phyloP scores from a whole-genome alignment of 2,888 invertebrate species.

The Drosophila affinis region DNA sequence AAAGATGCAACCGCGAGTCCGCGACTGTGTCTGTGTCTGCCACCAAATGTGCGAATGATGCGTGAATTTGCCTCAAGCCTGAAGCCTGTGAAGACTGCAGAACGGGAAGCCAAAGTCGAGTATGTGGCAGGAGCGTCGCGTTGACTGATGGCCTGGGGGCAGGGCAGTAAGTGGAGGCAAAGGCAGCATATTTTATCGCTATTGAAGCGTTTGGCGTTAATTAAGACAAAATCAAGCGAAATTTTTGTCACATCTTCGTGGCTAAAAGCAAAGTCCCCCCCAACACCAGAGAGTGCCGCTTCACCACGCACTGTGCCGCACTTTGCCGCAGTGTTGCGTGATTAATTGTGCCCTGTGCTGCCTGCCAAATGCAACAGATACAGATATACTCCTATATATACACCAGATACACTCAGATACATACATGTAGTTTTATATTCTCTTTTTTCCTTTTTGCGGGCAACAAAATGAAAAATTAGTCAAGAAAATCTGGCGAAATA shows the following conservation, averaged over 20 bases:
- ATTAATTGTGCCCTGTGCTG: constrained; percentile 77
- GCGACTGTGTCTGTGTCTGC: constrained; percentile 59
- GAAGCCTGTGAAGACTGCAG: too few relatives aligned
- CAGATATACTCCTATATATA: constrained; percentile 14
- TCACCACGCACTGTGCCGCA: constrained; percentile 27
- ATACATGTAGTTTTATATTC: background rate
- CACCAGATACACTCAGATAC: constrained; percentile 9
- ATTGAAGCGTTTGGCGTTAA: constrained; percentile 84
- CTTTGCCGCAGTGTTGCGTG: constrained; percentile 43
- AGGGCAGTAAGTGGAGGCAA: constrained; percentile 81
- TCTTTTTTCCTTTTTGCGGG: constrained; percentile 31
- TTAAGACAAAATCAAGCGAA: constrained; percentile 83
- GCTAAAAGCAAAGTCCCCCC: background rate
- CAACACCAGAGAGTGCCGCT: constrained; percentile 8
- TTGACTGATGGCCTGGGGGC: constrained; percentile 76
- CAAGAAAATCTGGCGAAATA: constrained; percentile 83
- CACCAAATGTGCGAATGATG: constrained; percentile 82
- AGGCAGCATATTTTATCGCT: constrained; percentile 83
- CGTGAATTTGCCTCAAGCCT: constrained; percentile 70
- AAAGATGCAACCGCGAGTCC: constrained; percentile 70
- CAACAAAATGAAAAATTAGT: constrained; percentile 81
- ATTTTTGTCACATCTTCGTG: constrained; percentile 81
- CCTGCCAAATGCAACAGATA: constrained; percentile 53
- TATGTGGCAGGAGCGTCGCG: constrained; percentile 65
- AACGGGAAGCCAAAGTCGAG: constrained; percentile 47